Evolutionary conservation across 2,113 vertebrate species (phyloP).

Genomic region (Caranx ignobilis): DNA sequence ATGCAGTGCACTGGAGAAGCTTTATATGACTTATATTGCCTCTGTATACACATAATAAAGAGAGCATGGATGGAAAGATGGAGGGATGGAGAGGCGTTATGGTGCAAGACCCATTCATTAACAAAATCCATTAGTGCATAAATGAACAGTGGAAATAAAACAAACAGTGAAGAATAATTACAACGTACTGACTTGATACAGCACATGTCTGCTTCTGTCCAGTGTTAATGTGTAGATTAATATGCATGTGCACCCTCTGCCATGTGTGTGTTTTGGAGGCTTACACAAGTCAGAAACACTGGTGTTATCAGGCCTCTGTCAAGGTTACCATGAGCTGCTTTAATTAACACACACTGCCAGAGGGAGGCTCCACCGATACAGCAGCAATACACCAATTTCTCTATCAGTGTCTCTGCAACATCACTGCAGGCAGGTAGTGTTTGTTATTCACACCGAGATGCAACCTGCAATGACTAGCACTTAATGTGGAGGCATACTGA

Average conservation of each 20-base stretch:
- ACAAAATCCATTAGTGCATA: conserved; percentile 67
- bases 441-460: conserved; percentile 37
- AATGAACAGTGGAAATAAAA: conserved; percentile 51
- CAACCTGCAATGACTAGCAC: conserved; percentile 38
- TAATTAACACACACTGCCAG: conserved; percentile 70
- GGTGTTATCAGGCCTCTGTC: conserved; percentile 56
- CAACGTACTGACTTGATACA: conserved; percentile 33
- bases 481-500: conserved; percentile 20
- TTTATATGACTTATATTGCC: conserved; percentile 50
- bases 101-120: conserved; percentile 64
- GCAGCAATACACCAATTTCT: conserved; percentile 46
- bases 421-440: conserved; percentile 39
- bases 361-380: conserved; percentile 66
- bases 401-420: conserved; percentile 51
- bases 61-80: conserved; percentile 50
- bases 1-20: conserved; percentile 34
- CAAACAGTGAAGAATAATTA: conserved; percentile 62
- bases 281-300: conserved; percentile 52
- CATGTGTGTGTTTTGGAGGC: conserved; percentile 35
- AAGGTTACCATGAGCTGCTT: conserved; percentile 62
- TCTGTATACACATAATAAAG: conserved; percentile 62
- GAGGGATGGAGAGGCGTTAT: conserved; percentile 44
- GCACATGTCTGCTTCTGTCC: conserved; percentile 34
- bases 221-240: conserved; percentile 39
- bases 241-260: conserved; percentile 15